Evolutionary conservation across 2,888 invertebrate species (phyloP).

Genomic region (Lamellibrachia columna): DNA sequence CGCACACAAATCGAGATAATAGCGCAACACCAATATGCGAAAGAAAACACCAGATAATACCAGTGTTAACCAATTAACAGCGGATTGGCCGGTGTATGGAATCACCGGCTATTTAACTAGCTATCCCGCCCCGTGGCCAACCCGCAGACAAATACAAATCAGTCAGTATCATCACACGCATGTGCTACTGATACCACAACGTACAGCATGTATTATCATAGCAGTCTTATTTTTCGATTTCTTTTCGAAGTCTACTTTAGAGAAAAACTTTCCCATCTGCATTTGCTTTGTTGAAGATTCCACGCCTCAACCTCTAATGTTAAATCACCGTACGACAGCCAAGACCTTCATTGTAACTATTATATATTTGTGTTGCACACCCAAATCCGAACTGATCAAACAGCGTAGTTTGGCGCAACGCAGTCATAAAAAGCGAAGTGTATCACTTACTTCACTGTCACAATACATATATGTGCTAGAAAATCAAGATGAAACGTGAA

Average conservation of each 20-base stretch:
- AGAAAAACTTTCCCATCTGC: not conserved
- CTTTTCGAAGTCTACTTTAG: not conserved
- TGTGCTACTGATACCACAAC: not conserved
- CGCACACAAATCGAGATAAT: not conserved
- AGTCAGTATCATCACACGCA: not conserved
- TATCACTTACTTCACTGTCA: not conserved
- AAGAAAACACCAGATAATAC: not conserved
- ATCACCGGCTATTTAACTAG: not conserved
- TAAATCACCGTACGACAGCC: not conserved
- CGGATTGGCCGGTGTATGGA: not conserved
- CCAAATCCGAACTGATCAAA: not conserved
- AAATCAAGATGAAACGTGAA: not conserved
- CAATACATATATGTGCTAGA: not conserved
- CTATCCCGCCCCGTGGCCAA: not conserved
- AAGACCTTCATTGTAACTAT: not conserved
- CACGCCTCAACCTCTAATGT: not conserved
- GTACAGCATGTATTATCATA: not conserved
- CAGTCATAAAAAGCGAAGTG: not conserved
- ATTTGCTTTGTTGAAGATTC: not conserved
- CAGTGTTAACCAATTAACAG: not conserved
- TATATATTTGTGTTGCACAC: not conserved
- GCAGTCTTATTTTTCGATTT: not conserved
- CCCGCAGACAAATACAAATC: not conserved
- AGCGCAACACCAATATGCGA: conserved; percentile 16
- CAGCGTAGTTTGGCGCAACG: not conserved